A percentile compares a stretch with the other conserved stretches of the same genome.
These are phyloP conservation scores for Dione vanillae DNA, from an alignment of 2,888 invertebrate genomes.

Conservation along the genomic window DNA sequence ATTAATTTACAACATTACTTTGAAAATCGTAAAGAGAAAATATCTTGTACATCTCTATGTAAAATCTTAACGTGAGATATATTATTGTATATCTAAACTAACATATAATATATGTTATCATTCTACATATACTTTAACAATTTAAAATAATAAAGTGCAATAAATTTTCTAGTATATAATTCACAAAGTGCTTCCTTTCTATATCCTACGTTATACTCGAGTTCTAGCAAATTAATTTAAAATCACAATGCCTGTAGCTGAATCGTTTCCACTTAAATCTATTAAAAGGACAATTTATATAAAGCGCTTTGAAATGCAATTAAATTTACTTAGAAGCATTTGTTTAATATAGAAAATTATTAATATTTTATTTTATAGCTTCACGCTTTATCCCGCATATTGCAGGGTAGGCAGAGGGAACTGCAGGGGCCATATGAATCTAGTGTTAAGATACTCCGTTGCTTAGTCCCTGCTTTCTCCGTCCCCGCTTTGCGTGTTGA, in stretches of 20 bases:
- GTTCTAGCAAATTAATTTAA: constrained; percentile 54
- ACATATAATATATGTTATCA: background rate
- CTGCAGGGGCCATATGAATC: no score
- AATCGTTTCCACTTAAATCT: constrained; percentile 42
- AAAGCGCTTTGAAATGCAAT: constrained; percentile 9
- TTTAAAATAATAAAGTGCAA: constrained; percentile 29
- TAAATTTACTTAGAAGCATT: background rate
- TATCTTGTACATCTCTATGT: no score
- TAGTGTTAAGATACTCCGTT: no score
- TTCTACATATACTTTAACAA: constrained; percentile 16
- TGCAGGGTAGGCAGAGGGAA: no score
- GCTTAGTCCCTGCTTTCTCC: no score
- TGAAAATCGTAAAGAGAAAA: no score
- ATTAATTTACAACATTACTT: no score
- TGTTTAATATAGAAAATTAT: no score
- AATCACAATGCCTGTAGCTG: constrained; percentile 55
- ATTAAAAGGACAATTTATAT: constrained; percentile 32
- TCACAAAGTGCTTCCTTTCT: constrained; percentile 42
- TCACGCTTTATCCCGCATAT: no score
- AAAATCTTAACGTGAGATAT: background rate
- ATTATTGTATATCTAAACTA: no score
- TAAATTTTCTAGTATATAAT: constrained; percentile 39
- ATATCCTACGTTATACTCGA: constrained; percentile 45
- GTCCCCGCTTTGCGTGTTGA: no score
- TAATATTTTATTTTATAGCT: no score